Percentiles rank a stretch among this genome's conserved stretches.
Conservation (phyloP, 2,888 invertebrate species). For the Himalopsyche japonica region DNA sequence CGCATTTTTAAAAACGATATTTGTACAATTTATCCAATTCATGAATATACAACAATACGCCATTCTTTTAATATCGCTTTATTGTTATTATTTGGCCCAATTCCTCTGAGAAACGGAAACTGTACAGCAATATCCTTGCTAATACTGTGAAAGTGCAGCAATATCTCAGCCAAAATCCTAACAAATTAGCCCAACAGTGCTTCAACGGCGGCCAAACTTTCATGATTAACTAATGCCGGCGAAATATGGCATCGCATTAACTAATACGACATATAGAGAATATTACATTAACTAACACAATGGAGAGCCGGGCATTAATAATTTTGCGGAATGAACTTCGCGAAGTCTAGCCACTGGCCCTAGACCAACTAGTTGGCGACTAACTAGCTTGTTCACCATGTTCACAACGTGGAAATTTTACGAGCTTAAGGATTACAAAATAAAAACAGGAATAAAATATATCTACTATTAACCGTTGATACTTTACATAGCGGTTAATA, state of each 20-base stretch:
- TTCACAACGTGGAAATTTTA: neutral
- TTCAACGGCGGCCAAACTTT: slow-evolving; percentile 31
- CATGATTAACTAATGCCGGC: slow-evolving; percentile 34
- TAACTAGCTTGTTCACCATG: no score
- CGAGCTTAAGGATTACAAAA: no score
- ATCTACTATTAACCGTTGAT: no score
- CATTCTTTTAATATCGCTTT: neutral
- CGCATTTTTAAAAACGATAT: no score
- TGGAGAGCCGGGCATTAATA: slow-evolving; percentile 26
- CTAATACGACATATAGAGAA: slow-evolving; percentile 7
- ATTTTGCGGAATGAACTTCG: slow-evolving; percentile 29
- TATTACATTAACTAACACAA: slow-evolving; percentile 32
- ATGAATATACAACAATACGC: no score
- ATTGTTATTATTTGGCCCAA: neutral
- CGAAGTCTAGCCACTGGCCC: slow-evolving; percentile 16
- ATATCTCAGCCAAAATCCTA: slow-evolving; percentile 32
- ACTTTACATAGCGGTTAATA: no score
- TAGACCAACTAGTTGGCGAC: neutral
- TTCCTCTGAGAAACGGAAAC: neutral
- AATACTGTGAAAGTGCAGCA: slow-evolving; percentile 16
- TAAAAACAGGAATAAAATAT: no score
- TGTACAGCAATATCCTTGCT: neutral
- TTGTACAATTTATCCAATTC: no score
- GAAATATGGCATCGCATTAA: neutral
- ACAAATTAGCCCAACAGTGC: slow-evolving; percentile 26